These are phyloP conservation scores for Haplochromis vanheusdeni DNA, from an alignment of 2,113 vertebrate genomes.

Conservation along the genomic window DNA sequence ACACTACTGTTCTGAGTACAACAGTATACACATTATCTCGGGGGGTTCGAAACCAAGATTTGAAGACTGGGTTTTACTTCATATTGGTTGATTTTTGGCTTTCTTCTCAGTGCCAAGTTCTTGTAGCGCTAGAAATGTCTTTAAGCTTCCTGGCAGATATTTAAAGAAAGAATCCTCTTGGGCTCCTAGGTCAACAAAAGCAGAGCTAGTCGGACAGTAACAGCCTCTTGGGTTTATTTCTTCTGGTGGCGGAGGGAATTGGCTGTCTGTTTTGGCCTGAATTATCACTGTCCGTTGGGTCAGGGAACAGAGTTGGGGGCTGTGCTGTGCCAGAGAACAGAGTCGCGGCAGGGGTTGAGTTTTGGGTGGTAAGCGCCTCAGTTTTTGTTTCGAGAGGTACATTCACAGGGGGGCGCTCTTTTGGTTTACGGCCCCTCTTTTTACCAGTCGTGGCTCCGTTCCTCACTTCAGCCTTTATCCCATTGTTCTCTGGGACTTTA, in stretches of 20 bases:
- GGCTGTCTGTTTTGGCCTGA: slow-evolving; percentile 54
- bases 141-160: slow-evolving; percentile 27
- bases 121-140: slow-evolving; percentile 30
- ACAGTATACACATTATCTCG: slow-evolving; percentile 50
- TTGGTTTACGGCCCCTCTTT: slow-evolving; percentile 90
- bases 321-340: slow-evolving; percentile 26
- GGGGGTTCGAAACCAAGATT: slow-evolving; percentile 46
- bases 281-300: slow-evolving; percentile 42
- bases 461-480: slow-evolving; percentile 73
- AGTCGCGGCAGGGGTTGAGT: slow-evolving; percentile 14
- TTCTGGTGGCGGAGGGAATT: slow-evolving; percentile 37
- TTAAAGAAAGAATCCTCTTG: slow-evolving; percentile 35
- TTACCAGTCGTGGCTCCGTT: slow-evolving; percentile 74
- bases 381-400: slow-evolving; percentile 48
- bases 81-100: slow-evolving; percentile 29
- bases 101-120: slow-evolving; percentile 43
- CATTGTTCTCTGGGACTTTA: slow-evolving; percentile 64
- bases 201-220: slow-evolving; percentile 54
- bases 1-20: slow-evolving; percentile 33
- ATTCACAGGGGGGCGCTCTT: slow-evolving; percentile 72
- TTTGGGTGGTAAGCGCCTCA: slow-evolving; percentile 38
- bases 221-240: slow-evolving; percentile 64
- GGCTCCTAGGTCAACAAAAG: slow-evolving; percentile 36
- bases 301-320: slow-evolving; percentile 13
- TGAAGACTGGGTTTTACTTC: slow-evolving; percentile 36